phyloP scores from a whole-genome alignment of 2,888 invertebrate species.

The Orthosia incerta region DNA sequence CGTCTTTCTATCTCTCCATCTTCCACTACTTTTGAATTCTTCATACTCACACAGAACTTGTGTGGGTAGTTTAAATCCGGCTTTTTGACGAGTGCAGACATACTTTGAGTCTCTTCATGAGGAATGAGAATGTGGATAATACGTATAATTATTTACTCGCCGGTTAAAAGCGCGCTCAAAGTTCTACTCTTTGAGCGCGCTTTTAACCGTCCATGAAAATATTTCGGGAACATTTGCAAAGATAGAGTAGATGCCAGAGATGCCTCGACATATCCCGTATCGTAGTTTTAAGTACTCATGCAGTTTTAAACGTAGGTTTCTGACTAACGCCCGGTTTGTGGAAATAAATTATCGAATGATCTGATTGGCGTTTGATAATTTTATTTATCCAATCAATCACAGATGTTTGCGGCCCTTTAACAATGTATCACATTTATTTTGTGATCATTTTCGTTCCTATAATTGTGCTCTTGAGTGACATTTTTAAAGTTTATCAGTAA shows the following conservation, averaged over 20 bases:
- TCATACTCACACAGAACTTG: background rate
- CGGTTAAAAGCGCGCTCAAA: too few species aligned
- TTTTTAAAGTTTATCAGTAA: too few species aligned
- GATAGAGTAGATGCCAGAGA: slow-evolving; percentile 14
- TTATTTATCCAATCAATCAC: background rate
- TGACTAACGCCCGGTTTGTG: background rate
- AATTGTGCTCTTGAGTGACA: too few species aligned
- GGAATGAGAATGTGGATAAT: slow-evolving; percentile 13
- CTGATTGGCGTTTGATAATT: background rate
- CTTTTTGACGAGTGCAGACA: slow-evolving; percentile 15
- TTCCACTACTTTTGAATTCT: background rate
- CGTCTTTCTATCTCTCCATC: background rate
- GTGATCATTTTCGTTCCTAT: too few species aligned
- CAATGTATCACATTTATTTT: too few species aligned
- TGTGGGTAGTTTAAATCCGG: slow-evolving; percentile 19
- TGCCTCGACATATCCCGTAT: background rate
- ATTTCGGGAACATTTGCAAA: slow-evolving; percentile 1
- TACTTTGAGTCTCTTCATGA: slow-evolving; percentile 26
- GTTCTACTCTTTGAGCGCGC: background rate
- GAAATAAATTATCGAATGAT: background rate
- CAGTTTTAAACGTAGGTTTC: background rate
- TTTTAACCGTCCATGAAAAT: slow-evolving; percentile 30
- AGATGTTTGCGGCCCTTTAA: background rate
- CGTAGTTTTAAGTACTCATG: background rate
- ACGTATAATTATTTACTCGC: slow-evolving; percentile 21